These are phyloP conservation scores for Alces alces DNA, from an alignment of 2,113 vertebrate genomes.

Conservation along the genomic window DNA sequence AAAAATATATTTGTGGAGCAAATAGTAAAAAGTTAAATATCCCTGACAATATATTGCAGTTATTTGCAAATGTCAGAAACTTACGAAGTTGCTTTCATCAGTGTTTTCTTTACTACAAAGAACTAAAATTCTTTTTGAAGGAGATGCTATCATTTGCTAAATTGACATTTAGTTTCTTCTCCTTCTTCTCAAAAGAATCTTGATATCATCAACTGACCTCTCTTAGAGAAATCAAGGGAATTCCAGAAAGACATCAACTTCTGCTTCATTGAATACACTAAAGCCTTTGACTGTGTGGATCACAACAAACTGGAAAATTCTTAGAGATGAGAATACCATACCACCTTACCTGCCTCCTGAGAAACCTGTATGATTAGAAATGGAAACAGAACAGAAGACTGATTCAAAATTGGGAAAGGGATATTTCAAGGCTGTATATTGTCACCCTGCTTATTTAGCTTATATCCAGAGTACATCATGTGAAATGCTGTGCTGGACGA, in stretches of 20 bases:
- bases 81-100: background rate
- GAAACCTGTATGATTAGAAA: background rate
- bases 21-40: background rate
- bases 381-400: background rate
- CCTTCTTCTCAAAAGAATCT: background rate
- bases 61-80: background rate
- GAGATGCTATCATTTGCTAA: background rate
- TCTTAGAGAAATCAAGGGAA: background rate
- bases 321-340: background rate
- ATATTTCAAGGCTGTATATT: background rate
- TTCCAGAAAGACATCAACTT: background rate
- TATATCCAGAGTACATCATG: background rate
- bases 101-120: background rate
- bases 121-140: background rate
- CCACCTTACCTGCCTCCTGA: background rate
- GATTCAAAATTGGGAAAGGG: background rate
- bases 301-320: background rate
- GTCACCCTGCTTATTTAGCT: background rate
- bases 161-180: background rate
- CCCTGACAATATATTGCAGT: background rate
- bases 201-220: background rate
- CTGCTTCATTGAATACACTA: background rate
- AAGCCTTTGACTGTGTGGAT: background rate
- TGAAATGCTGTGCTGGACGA: background rate
- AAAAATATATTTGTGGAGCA: background rate